Evolutionary conservation across 2,888 invertebrate genomes (phyloP).

Genomic region (Volucella bombylans): DNA sequence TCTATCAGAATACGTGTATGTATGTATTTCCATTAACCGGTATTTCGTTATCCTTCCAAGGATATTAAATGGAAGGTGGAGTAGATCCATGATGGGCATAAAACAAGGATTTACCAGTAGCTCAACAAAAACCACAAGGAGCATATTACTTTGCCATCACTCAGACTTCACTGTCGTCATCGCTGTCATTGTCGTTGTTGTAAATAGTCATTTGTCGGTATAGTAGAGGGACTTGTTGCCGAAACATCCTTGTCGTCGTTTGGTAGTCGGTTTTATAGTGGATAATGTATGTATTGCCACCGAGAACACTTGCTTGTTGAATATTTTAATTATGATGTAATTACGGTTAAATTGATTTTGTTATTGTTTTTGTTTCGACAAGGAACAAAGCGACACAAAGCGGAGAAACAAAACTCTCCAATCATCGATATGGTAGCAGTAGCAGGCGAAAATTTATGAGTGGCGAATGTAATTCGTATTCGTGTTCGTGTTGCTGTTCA

Average conservation of each 20-base stretch:
- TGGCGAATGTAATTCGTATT: neutral
- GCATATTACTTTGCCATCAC: constrained; percentile 25
- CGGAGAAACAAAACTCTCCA: neutral
- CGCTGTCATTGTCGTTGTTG: neutral
- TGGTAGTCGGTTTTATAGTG: too few relatives aligned
- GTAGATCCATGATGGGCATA: too few relatives aligned
- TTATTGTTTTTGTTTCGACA: neutral
- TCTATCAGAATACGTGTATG: neutral
- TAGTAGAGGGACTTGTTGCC: constrained; percentile 55
- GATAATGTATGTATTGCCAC: constrained; percentile 21
- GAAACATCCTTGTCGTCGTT: constrained; percentile 27
- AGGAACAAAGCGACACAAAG: neutral
- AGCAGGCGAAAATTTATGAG: constrained; percentile 8
- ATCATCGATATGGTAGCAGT: constrained; percentile 7
- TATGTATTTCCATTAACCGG: constrained; percentile 21
- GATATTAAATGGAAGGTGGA: neutral
- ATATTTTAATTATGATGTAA: constrained; percentile 57
- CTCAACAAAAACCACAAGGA: neutral
- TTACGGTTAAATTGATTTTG: constrained; percentile 35
- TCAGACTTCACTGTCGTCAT: constrained; percentile 1
- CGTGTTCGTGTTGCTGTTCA: neutral
- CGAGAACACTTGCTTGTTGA: constrained; percentile 54
- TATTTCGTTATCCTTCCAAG: constrained; percentile 15
- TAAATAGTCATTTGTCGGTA: neutral
- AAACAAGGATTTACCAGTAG: constrained; percentile 6